phyloP scores from a whole-genome alignment of 1,140 invertebrate species.

The Mesaphorura yosii region DNA sequence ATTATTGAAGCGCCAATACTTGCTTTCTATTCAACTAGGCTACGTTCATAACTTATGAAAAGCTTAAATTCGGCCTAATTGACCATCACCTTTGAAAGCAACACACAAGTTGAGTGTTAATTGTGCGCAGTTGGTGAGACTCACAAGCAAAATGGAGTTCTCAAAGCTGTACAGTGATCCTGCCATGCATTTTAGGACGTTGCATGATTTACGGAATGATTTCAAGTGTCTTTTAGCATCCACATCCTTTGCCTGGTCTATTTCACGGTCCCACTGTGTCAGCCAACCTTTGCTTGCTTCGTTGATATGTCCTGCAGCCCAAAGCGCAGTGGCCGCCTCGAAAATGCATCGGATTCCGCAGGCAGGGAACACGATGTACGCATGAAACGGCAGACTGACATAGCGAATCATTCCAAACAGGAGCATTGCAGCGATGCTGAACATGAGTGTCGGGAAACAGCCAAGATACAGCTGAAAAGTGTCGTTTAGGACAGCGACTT shows the following conservation, averaged over 20 bases:
- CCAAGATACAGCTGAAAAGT: neutral
- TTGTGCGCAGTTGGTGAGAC: conserved; percentile 4
- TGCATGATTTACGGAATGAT: neutral
- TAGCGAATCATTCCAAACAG: neutral
- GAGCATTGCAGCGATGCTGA: neutral
- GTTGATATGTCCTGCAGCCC: conserved; percentile 4
- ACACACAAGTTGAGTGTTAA: conserved; percentile 2
- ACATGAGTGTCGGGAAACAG: conserved; percentile 1
- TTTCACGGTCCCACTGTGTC: neutral
- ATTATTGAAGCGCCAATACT: too few relatives aligned
- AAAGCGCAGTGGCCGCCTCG: neutral
- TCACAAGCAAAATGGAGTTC: conserved; percentile 8
- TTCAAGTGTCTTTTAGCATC: neutral
- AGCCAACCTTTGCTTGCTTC: neutral
- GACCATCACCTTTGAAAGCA: too few relatives aligned
- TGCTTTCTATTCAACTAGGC: too few relatives aligned
- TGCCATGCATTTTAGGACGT: conserved; percentile 4
- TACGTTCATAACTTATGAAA: too few relatives aligned
- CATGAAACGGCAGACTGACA: neutral
- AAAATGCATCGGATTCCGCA: conserved; percentile 2
- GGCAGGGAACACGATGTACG: conserved; percentile 1
- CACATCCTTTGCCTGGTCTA: neutral
- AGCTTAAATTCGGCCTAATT: too few relatives aligned
- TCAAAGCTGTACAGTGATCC: conserved; percentile 13
- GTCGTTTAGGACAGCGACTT: neutral